Evolutionary conservation across 2,113 vertebrate genomes (phyloP), one percentile per base, ranked within the genome.

Genomic region (Myotis davidii): DNA sequence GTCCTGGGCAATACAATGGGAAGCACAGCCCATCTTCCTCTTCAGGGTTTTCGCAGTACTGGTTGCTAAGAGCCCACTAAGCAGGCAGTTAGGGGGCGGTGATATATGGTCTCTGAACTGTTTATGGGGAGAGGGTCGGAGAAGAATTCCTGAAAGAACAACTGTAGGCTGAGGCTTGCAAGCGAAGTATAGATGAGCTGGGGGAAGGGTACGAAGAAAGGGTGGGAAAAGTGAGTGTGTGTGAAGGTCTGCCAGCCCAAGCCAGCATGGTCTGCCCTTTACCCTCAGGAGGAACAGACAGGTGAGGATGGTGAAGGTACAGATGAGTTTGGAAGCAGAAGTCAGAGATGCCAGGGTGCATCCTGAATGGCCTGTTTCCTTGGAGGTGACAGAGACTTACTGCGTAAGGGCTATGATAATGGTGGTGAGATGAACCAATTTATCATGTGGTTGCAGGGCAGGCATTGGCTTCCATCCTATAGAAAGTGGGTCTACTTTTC

Each of bases 341-440:
- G 54, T 21, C 25, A 64, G 13, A 73, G 2, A 18, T 73, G 18
- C 4, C 39, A 25, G 59, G 34, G 12, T 29, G 5, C 39, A 3
- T 2, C 21, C 20, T 32, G 39, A 72, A 17, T 6, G 45, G 8
- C 13, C 12, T 9, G 9, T 52, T 77, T 70, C 67, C 54, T 83
- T 39, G 69, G 20, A 27, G 1, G 25, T 12, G 5, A 56, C 0
- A 3, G 50, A 76, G 42, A 18, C 21, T 32, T 2, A 2, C 1
- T 17, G 56, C 81, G 23, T 6, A 50, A 93, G 32, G 37, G 5
- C 12, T 56, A 4, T 48, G 39, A 48, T 5, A 27, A 11, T 50
- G 67, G 34, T 70, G 37, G 64, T 5, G 34, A n/a, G 25, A 54
- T 20, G 20, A 56, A 6, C 1, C 18, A 6, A 1, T 70, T 61